These are phyloP conservation scores for Drosophila truncata DNA, from an alignment of 1,140 invertebrate species.

Conservation along the genomic window DNA sequence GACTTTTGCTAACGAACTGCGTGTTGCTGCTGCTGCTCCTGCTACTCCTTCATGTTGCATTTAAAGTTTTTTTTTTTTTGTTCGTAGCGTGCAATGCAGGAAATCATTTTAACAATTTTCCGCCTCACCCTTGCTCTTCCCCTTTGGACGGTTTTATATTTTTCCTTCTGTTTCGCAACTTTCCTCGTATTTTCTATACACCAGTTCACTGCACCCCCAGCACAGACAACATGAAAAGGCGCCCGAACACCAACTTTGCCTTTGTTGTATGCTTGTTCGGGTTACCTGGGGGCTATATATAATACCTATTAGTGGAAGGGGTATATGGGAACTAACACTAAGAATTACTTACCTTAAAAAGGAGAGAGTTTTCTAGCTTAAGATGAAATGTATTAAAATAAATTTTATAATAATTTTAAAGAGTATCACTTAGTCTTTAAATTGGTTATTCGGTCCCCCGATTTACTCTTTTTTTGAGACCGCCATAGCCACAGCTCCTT, in stretches of 20 bases:
- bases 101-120: constrained; percentile 82
- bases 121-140: constrained; percentile 15
- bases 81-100: constrained; percentile 80
- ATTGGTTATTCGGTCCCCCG: not conserved
- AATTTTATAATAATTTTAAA: not conserved
- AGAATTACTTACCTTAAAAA: not conserved
- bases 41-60: constrained; percentile 75
- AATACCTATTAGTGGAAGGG: constrained; percentile 5
- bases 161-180: constrained; percentile 20
- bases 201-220: constrained; percentile 72
- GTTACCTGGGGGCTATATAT: constrained; percentile 13
- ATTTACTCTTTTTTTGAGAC: constrained; percentile 32
- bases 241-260: constrained; percentile 58
- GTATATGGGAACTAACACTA: not conserved
- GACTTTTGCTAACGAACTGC: constrained; percentile 36
- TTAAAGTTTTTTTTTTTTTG: constrained; percentile 77
- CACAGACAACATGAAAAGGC: constrained; percentile 71
- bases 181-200: constrained; percentile 48
- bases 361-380: not conserved
- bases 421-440: constrained; percentile 1
- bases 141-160: constrained; percentile 18
- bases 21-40: constrained; percentile 60
- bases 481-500: constrained; percentile 41
- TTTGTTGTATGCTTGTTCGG: constrained; percentile 63
- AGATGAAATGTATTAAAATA: not conserved